These are phyloP conservation scores for Electrophaes corylata DNA, from an alignment of 2,888 invertebrate genomes.

Conservation along the genomic window DNA sequence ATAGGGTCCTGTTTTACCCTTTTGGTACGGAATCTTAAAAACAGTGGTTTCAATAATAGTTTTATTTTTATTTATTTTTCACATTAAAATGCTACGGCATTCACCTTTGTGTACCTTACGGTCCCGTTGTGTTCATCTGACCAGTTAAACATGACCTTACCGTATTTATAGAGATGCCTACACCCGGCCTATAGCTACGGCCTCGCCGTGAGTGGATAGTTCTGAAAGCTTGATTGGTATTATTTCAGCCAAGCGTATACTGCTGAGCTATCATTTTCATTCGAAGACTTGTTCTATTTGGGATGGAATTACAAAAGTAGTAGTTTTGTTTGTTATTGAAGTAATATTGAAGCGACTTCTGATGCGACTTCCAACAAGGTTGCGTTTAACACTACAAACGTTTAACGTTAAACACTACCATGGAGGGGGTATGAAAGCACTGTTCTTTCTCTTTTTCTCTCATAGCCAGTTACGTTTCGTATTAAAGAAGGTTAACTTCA, in stretches of 20 bases:
- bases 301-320: not conserved
- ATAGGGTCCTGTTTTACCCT: too few species aligned
- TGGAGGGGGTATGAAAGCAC: too few species aligned
- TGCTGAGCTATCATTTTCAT: not conserved
- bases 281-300: not conserved
- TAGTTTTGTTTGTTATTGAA: not conserved
- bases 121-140: not conserved
- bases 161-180: slow-evolving; percentile 6
- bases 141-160: slow-evolving; percentile 8
- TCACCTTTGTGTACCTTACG: not conserved
- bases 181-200: slow-evolving; percentile 4
- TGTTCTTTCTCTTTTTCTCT: too few species aligned
- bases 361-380: too few species aligned
- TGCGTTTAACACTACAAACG: too few species aligned
- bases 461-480: too few species aligned
- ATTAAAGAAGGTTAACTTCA: too few species aligned
- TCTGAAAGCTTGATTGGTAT: slow-evolving; percentile 5
- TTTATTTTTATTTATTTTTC: too few species aligned
- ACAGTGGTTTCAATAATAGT: too few species aligned
- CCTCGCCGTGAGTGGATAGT: slow-evolving; percentile 3
- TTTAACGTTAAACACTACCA: too few species aligned
- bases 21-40: too few species aligned
- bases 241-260: not conserved
- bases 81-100: not conserved
- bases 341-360: not conserved